These are phyloP conservation scores for Hypena proboscidalis DNA, from an alignment of 2,888 invertebrate species.

Conservation along the genomic window DNA sequence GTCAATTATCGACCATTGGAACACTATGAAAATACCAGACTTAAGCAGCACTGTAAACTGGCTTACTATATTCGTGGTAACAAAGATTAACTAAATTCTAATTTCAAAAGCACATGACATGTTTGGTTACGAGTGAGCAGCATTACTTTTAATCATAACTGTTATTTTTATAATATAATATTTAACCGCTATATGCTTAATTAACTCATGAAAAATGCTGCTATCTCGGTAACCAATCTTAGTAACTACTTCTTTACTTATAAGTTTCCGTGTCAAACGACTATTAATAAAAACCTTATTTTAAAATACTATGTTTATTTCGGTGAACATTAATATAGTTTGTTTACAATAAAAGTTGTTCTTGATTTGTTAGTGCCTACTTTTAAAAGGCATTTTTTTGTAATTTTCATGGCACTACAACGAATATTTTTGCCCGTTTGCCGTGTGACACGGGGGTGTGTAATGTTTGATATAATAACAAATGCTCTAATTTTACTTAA, in stretches of 20 bases:
- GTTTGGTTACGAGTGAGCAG: no score
- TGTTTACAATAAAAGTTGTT: constrained; percentile 14
- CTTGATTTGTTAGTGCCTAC: not conserved
- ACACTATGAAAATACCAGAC: no score
- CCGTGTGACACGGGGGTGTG: not conserved
- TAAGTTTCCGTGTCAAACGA: constrained; percentile 35
- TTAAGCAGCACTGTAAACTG: no score
- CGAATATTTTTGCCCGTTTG: no score
- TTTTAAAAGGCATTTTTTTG: not conserved
- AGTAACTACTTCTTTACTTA: constrained; percentile 29
- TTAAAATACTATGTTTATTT: constrained; percentile 26
- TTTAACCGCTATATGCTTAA: constrained; percentile 8
- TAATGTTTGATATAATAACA: no score
- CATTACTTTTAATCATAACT: no score
- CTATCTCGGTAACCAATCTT: constrained; percentile 28
- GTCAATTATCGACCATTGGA: no score
- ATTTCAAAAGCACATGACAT: no score
- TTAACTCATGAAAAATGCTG: constrained; percentile 17
- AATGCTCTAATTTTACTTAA: no score
- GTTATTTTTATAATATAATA: not conserved
- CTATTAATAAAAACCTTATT: constrained; percentile 39
- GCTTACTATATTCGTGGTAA: no score
- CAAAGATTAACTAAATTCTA: no score
- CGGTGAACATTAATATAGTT: constrained; percentile 17
- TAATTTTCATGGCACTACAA: not conserved